Percentiles rank a stretch among this genome's conserved stretches.
phyloP scores from a whole-genome alignment of 2,888 invertebrate species.

The Idaea dimidiata region DNA sequence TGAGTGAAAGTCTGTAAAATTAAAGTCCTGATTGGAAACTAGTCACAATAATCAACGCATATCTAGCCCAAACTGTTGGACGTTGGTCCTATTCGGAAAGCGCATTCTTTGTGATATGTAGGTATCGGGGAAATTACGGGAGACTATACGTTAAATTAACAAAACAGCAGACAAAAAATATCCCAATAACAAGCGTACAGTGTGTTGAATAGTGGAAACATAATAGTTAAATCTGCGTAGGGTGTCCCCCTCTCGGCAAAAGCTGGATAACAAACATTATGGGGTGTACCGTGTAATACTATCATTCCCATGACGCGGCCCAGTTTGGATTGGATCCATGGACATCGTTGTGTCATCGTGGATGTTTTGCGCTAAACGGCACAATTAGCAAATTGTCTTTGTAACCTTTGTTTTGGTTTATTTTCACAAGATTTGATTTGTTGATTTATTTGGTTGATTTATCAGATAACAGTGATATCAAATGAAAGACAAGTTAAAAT shows the following conservation, averaged over 20 bases:
- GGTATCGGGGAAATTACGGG: no score
- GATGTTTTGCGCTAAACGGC: constrained; percentile 33
- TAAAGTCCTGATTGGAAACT: no score
- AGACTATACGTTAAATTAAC: background rate
- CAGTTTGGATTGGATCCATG: constrained; percentile 55
- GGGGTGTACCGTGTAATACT: constrained; percentile 48
- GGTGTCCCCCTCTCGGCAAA: constrained; percentile 4
- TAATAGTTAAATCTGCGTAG: background rate
- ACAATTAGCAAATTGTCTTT: constrained; percentile 5
- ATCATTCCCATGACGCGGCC: constrained; percentile 53
- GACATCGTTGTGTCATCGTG: constrained; percentile 53
- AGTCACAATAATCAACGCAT: no score
- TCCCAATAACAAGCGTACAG: constrained; percentile 1
- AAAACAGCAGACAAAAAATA: constrained; percentile 9
- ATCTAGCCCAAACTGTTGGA: no score
- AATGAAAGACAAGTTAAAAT: no score
- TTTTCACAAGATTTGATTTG: no score
- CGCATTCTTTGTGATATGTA: no score
- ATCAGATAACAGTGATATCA: no score
- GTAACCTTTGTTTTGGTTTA: background rate
- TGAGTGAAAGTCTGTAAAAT: no score
- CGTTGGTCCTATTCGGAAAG: no score
- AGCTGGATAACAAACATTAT: constrained; percentile 37
- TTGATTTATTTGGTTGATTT: no score
- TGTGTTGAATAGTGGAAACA: constrained; percentile 2